Evolutionary conservation across 2,113 vertebrate species (phyloP), one percentile per base, ranked within the genome.

Genomic region (Oreochromis aureus): DNA sequence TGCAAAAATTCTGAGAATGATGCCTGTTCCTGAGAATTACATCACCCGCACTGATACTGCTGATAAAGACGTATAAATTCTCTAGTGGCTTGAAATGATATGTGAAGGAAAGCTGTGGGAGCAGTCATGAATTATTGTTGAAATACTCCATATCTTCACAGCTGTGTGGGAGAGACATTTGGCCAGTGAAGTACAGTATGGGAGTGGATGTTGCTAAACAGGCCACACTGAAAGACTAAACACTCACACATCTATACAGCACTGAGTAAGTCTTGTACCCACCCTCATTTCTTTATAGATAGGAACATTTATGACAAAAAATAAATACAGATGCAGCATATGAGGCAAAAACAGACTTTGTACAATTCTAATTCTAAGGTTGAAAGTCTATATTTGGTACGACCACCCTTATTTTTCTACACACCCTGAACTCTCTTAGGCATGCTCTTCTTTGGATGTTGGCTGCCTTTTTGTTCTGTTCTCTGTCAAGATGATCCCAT

Each of bases 131-230:
- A 89, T 91, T 86, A 46, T 22, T 55, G 56, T 71, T 90, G 86
- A 71, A 84, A 83, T 59, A 44, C 76, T 85, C 79, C 22, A 24
- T n/a, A 61, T 80, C 5, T 16, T 63, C 46, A 55, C 34, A 83
- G 86, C 82, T 92, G 86, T 32, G 80, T 91, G 91, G 84, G 92
- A 89, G 55, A 81, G 80, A 91, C 93, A 92, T 89, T 90, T 93
- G 93, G 51, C 87, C 87, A 63, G 76, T 78, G 83, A 89, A 83
- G 22, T 61, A 86, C 82, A 86, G 54, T 41, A 87, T 83, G 63
- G 10, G 5, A 80, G 34, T 80, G 61, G 86, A 89, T 36, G 58
- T 3, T 61, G 36, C 82, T 81, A 88, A 69, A 87, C 76, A 73
- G 36, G 73, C 82, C 54, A n/a, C 71, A 73, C 53, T 76, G 84